These are phyloP conservation scores for Emys orbicularis DNA, from an alignment of 2,797 vertebrate species.

Conservation along the genomic window DNA sequence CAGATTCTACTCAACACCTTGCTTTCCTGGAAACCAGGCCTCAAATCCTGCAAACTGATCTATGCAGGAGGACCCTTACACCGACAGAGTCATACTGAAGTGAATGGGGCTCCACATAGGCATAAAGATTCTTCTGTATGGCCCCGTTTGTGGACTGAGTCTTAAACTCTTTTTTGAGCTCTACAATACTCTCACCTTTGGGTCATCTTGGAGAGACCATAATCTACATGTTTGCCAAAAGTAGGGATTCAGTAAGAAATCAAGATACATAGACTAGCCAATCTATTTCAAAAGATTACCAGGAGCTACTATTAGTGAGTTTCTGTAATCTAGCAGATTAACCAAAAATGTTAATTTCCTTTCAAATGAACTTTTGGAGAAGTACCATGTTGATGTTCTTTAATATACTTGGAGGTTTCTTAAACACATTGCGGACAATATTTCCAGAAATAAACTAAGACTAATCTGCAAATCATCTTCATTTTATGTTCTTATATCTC, in stretches of 20 bases:
- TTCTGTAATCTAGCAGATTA: not conserved
- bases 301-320: not conserved
- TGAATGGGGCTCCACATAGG: not conserved
- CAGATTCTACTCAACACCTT: not conserved
- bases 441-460: not conserved
- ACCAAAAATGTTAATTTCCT: not conserved
- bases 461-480: not conserved
- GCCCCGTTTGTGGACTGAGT: not conserved
- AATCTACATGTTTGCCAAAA: not conserved
- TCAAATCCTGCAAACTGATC: not conserved
- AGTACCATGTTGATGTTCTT: not conserved
- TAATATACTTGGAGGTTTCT: not conserved
- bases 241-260: not conserved
- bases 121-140: not conserved
- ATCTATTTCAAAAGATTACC: not conserved
- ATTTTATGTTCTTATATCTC: not conserved
- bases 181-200: not conserved
- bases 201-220: not conserved
- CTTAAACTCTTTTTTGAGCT: not conserved
- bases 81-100: not conserved
- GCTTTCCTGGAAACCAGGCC: not conserved
- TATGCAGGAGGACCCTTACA: not conserved
- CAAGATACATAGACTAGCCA: not conserved
- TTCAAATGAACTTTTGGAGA: not conserved
- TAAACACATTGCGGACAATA: not conserved